Evolutionary conservation across 1,140 invertebrate genomes (phyloP).

Genomic region (Dreissena rostriformis): DNA sequence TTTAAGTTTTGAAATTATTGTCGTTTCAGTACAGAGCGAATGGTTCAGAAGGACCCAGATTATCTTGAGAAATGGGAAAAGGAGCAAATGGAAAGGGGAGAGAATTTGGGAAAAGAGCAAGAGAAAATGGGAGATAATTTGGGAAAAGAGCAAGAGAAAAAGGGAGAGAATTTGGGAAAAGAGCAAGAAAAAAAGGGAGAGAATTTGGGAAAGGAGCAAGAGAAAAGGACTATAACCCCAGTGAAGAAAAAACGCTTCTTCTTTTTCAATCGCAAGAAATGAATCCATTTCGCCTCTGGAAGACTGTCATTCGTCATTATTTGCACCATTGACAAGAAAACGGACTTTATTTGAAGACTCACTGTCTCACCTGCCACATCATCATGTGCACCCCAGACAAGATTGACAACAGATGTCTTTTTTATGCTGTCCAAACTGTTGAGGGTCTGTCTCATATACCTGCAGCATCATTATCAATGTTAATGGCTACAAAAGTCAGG

Average conservation of each 20-base stretch:
- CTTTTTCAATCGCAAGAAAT: neutral
- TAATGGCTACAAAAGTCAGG: too few relatives aligned
- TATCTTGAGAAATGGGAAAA: slow-evolving; percentile 57
- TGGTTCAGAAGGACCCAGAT: slow-evolving; percentile 54
- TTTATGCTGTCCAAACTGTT: too few relatives aligned
- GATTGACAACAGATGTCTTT: too few relatives aligned
- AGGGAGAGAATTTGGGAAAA: too few relatives aligned
- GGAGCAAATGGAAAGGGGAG: neutral
- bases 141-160: neutral
- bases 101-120: slow-evolving; percentile 41
- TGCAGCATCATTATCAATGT: too few relatives aligned
- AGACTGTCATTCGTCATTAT: too few relatives aligned
- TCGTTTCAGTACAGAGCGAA: slow-evolving; percentile 52
- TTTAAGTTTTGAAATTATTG: too few relatives aligned
- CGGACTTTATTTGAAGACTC: too few relatives aligned
- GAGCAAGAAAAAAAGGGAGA: neutral
- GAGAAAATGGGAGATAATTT: slow-evolving; percentile 30
- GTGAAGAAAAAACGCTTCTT: slow-evolving; percentile 3
- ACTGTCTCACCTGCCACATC: too few relatives aligned
- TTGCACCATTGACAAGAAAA: too few relatives aligned
- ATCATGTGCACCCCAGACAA: too few relatives aligned
- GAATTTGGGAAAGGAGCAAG: slow-evolving; percentile 43
- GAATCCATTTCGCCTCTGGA: neutral
- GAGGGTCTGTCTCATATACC: too few relatives aligned
- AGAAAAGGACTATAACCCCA: slow-evolving; percentile 17